Evolutionary conservation across 1,140 invertebrate species (phyloP).

Genomic region (Cyphomyrmex costatus): DNA sequence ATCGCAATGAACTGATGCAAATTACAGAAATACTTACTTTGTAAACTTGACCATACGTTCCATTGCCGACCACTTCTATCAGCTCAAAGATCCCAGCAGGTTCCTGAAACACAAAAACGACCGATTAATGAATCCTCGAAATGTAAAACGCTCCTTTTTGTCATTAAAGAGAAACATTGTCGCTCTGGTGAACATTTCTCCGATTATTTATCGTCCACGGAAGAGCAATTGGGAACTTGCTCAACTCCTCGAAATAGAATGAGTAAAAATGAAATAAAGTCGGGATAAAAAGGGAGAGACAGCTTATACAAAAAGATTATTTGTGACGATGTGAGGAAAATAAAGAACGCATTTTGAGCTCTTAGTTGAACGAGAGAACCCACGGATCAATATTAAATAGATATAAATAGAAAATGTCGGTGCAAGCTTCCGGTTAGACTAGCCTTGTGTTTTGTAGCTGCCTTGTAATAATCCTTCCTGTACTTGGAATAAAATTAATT

Average conservation of each 20-base stretch:
- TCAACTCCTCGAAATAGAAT: not conserved
- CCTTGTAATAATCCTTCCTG: not conserved
- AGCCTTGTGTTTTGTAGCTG: not conserved
- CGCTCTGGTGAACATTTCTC: not conserved
- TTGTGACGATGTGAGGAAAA: not conserved
- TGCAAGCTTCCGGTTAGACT: not conserved
- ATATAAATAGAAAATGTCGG: slow-evolving; percentile 4
- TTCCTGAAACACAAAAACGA: slow-evolving; percentile 90
- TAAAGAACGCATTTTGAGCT: not conserved
- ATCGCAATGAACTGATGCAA: not conserved
- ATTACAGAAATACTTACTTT: slow-evolving; percentile 91
- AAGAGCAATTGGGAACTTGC: not conserved
- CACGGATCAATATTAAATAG: not conserved
- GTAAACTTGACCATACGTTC: slow-evolving; percentile 99
- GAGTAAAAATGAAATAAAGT: not conserved
- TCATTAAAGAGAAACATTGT: not conserved
- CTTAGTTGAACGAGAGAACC: not conserved
- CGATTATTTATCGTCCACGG: not conserved
- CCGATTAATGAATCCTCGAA: slow-evolving; percentile 21
- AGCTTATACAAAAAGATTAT: not conserved
- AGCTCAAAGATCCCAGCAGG: slow-evolving; percentile 99
- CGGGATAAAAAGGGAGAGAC: not conserved
- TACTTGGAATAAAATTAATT: not conserved
- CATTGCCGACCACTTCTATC: slow-evolving; percentile 99
- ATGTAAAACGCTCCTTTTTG: slow-evolving; percentile 23